Conservation (phyloP, 2,888 invertebrate species). For the Eupithecia abbreviata region DNA sequence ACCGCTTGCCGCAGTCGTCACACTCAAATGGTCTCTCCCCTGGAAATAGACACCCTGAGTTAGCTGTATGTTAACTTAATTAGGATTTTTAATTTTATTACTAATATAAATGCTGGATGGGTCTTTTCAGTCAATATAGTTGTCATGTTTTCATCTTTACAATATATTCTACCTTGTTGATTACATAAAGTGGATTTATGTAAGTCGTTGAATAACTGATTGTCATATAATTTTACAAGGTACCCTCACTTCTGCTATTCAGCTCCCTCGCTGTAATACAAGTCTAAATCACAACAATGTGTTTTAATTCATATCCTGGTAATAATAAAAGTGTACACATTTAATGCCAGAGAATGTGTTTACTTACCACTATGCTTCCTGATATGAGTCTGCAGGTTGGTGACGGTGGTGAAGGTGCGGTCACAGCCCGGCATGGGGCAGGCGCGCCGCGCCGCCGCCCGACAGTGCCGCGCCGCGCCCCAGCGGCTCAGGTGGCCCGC, state of each 20-base stretch:
- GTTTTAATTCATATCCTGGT: too few relatives aligned
- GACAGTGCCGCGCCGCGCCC: conserved; percentile 60
- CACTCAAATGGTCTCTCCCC: conserved; percentile 68
- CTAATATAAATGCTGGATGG: background rate
- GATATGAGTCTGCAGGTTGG: conserved; percentile 63
- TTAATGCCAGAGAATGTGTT: background rate
- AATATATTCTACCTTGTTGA: too few relatives aligned
- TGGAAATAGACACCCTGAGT: conserved; percentile 45
- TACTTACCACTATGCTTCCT: conserved; percentile 60
- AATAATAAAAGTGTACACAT: too few relatives aligned
- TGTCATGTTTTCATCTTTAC: too few relatives aligned
- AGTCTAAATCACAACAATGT: too few relatives aligned
- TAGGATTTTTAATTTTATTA: background rate
- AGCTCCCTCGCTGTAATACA: too few relatives aligned
- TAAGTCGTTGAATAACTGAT: too few relatives aligned
- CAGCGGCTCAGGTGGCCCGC: conserved; percentile 52
- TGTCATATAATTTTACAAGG: too few relatives aligned
- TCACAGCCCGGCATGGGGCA: conserved; percentile 55
- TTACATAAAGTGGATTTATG: too few relatives aligned
- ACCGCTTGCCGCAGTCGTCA: conserved; percentile 61
- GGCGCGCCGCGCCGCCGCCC: conserved; percentile 49
- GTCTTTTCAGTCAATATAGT: background rate
- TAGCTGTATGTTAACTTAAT: background rate
- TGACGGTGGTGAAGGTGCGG: conserved; percentile 61
- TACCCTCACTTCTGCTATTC: too few relatives aligned